These are phyloP conservation scores for Pedetes capensis DNA, from an alignment of 2,113 vertebrate genomes.

Conservation along the genomic window DNA sequence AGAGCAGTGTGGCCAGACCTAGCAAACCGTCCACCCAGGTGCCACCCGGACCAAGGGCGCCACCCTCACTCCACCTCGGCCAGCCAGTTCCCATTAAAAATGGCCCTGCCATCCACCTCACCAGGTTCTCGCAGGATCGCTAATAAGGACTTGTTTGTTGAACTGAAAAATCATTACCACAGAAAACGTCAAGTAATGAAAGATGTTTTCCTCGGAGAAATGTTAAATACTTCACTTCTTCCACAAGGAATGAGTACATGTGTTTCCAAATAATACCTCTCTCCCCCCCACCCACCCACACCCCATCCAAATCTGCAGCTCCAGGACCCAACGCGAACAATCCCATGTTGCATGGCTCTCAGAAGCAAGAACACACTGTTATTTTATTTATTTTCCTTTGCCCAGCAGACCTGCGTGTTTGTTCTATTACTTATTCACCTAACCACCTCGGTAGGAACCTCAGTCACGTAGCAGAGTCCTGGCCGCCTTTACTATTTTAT, in stretches of 20 bases:
- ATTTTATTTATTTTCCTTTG: slow-evolving; percentile 71
- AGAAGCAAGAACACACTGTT: slow-evolving; percentile 69
- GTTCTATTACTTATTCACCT: slow-evolving; percentile 76
- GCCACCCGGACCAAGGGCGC: slow-evolving; percentile 2
- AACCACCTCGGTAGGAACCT: slow-evolving; percentile 57
- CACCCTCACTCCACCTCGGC: slow-evolving; percentile 1
- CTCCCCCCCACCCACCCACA: slow-evolving; percentile 40
- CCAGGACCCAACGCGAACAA: slow-evolving; percentile 63
- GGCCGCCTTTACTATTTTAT: slow-evolving; percentile 57
- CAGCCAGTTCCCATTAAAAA: slow-evolving; percentile 27
- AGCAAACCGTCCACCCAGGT: fast-evolving
- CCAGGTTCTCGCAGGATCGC: background rate
- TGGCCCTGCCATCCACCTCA: background rate
- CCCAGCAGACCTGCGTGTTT: slow-evolving; percentile 68
- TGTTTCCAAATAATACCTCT: slow-evolving; percentile 77
- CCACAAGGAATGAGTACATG: slow-evolving; percentile 59
- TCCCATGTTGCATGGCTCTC: slow-evolving; percentile 57
- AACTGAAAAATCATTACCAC: slow-evolving; percentile 68
- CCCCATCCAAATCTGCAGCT: slow-evolving; percentile 71
- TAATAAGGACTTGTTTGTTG: slow-evolving; percentile 67
- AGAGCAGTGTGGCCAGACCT: background rate
- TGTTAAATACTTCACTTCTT: slow-evolving; percentile 68
- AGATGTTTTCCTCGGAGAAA: slow-evolving; percentile 76
- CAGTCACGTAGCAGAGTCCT: slow-evolving; percentile 52
- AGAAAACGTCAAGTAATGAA: slow-evolving; percentile 64